These are phyloP conservation scores for Eretmochelys imbricata DNA, from an alignment of 2,113 vertebrate species.

Conservation along the genomic window DNA sequence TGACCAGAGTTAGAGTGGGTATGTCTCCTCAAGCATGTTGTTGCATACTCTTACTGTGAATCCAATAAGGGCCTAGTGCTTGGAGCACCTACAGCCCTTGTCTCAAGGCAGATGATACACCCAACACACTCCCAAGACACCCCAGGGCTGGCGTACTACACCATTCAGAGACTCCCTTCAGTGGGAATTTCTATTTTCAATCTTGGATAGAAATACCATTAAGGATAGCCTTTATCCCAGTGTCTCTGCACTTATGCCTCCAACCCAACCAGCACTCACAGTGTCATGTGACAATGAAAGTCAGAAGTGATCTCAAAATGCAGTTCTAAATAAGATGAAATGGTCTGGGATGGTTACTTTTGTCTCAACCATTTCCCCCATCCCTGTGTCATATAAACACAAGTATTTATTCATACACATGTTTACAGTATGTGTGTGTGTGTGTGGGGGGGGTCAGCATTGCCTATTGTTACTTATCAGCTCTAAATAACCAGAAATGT, in stretches of 20 bases:
- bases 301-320: background rate
- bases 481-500: background rate
- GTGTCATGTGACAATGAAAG: background rate
- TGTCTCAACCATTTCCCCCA: background rate
- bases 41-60: background rate
- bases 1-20: background rate
- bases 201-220: background rate
- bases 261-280: background rate
- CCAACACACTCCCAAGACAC: background rate
- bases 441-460: background rate
- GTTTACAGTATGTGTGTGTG: background rate
- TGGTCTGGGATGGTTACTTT: background rate
- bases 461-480: background rate
- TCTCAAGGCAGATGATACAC: background rate
- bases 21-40: background rate
- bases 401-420: background rate
- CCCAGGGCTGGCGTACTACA: background rate
- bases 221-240: background rate
- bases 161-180: background rate
- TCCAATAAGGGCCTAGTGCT: background rate
- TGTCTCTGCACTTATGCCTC: background rate
- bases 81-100: background rate
- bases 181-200: background rate
- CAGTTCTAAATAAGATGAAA: rapidly evolving
- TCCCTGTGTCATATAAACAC: background rate